These are phyloP conservation scores for Etheostoma cragini DNA, from an alignment of 2,113 vertebrate species.

Conservation along the genomic window DNA sequence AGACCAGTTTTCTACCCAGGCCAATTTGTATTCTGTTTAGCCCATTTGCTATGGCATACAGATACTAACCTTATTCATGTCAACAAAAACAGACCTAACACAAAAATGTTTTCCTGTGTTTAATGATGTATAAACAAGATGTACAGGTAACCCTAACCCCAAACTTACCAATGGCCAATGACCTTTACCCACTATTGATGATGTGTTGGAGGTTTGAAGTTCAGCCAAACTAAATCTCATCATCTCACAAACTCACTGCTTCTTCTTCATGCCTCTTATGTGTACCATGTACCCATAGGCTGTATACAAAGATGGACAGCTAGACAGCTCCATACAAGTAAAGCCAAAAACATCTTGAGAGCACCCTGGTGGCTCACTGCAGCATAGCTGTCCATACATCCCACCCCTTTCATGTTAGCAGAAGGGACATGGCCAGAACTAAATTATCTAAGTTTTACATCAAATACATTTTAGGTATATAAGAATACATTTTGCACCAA, in stretches of 20 bases:
- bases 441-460: too few species aligned
- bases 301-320: too few species aligned
- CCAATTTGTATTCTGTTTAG: constrained; percentile 32
- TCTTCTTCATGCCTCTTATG: background rate
- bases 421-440: too few species aligned
- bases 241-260: background rate
- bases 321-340: too few species aligned
- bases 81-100: constrained; percentile 1
- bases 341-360: too few species aligned
- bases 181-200: background rate
- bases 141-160: background rate
- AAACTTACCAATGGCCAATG: background rate
- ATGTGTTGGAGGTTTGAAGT: background rate
- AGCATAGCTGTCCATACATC: too few species aligned
- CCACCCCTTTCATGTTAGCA: too few species aligned
- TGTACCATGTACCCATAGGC: too few species aligned
- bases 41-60: constrained; percentile 1
- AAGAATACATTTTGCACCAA: too few species aligned
- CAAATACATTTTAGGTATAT: too few species aligned
- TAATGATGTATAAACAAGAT: background rate
- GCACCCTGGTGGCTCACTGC: too few species aligned
- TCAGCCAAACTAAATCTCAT: background rate
- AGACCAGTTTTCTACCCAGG: background rate
- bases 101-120: background rate
- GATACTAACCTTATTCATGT: constrained; percentile 3